Base-by-base conservation (phyloP, 1,140 invertebrate genomes). In the Calosoma granatense region DNA sequence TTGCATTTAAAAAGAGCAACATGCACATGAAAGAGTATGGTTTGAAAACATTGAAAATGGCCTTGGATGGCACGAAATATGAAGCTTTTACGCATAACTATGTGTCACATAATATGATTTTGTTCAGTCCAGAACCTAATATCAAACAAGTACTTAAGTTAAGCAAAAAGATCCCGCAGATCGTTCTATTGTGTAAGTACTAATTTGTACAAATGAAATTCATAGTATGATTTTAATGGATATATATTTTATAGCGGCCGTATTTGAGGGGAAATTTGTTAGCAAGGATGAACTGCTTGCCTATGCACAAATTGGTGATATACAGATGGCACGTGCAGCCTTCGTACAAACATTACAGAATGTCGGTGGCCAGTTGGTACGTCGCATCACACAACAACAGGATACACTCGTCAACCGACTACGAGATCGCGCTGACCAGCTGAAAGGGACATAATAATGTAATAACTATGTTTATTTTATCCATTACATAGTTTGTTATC, bases 351-450 rank as follows among this genome's bases (percentile, higher is more conserved):
- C 81, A 4, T 68, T 89, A 1, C 80, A 82, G 60, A 79, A 70
- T 68, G 80, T 79, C 19, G 82, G 76, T 36, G 77, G 79, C 30
- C 70, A 79, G 59, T 61, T 89, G 30, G 81, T 83, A 20, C 70
- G 72, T 30, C 79, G 87, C 63, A 68, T 89, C n/a, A 83, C 79
- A 59, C 76, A 79, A 61, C 81, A 82, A 74, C 85, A 86, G 66
- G 78, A 76, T 54, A 79, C 72, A 51, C 72, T 88, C 47, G 78
- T 87, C 17, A 77, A 76, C 53, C 73, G 83, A 39, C 59, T 70
- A 52, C 54, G 65, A 57, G 60, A 66, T 61, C 61, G 67, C 56
- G 55, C 54, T 17, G 64, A 67, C 55, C 68, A 70, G 58, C 55
- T 70, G 30, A 59, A 65, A 55, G 61, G 63, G 26, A 36, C 26